Evolutionary conservation across 1,140 invertebrate species (phyloP).

Genomic region (Arctopsyche grandis): DNA sequence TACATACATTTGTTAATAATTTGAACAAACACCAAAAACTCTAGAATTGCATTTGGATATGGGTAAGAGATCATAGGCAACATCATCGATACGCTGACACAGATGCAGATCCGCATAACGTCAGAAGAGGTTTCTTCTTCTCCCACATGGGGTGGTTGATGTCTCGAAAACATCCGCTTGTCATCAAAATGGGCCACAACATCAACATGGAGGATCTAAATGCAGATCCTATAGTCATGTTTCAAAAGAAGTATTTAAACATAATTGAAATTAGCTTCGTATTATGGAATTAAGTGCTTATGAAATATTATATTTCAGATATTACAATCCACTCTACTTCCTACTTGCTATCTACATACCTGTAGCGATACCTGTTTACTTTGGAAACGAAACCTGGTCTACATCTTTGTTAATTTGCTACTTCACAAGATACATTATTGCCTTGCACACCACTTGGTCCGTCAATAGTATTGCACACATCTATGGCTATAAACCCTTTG

Average conservation of each 20-base stretch:
- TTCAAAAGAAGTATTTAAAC: constrained; percentile 72
- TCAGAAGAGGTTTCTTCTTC: constrained; percentile 75
- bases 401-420: constrained; percentile 68
- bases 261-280: not conserved
- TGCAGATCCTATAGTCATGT: constrained; percentile 76
- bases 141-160: constrained; percentile 76
- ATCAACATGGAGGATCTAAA: constrained; percentile 79
- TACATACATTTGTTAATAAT: too few relatives aligned
- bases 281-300: not conserved
- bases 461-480: constrained; percentile 78
- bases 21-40: too few relatives aligned
- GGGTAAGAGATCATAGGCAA: constrained; percentile 68
- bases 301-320: constrained; percentile 64
- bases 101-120: constrained; percentile 74
- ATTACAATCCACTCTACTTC: constrained; percentile 75
- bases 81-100: constrained; percentile 75
- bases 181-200: constrained; percentile 69
- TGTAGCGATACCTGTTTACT: constrained; percentile 73
- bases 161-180: constrained; percentile 71
- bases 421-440: constrained; percentile 75
- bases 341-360: constrained; percentile 78
- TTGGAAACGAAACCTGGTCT: constrained; percentile 74
- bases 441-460: constrained; percentile 85
- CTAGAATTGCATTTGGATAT: constrained; percentile 62
- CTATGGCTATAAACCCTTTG: constrained; percentile 64